phyloP scores from a whole-genome alignment of 2,888 invertebrate species.

The Cataglyphis cursor region DNA sequence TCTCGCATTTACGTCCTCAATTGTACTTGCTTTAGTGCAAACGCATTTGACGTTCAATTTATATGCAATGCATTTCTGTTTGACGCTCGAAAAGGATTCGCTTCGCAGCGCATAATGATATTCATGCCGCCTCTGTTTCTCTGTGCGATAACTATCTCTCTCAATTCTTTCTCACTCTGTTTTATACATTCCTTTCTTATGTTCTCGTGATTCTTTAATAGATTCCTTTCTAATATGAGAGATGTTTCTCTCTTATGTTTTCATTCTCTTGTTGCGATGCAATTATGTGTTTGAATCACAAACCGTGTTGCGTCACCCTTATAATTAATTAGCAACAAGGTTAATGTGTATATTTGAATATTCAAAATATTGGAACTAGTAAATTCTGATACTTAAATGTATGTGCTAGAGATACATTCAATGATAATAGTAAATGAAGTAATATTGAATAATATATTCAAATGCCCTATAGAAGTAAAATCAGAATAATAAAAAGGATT shows the following conservation, averaged over 20 bases:
- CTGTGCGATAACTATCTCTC: conserved; percentile 40
- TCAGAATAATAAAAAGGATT: neutral
- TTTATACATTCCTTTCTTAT: neutral
- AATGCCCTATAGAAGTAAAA: neutral
- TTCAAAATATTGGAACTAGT: neutral
- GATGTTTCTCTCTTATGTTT: neutral
- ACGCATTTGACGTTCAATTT: conserved; percentile 53
- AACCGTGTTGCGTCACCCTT: neutral
- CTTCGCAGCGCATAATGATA: conserved; percentile 41
- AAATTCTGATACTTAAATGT: conserved; percentile 1
- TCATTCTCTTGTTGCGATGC: neutral
- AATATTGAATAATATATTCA: neutral
- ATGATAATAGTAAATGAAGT: neutral
- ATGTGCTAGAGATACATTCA: neutral
- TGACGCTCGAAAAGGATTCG: conserved; percentile 46
- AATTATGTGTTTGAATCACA: conserved; percentile 5
- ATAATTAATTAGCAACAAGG: conserved; percentile 23
- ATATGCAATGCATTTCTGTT: conserved; percentile 54
- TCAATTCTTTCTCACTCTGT: conserved; percentile 7
- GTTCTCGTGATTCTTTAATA: conserved; percentile 34
- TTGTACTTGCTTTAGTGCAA: conserved; percentile 45
- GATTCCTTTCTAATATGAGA: conserved; percentile 21
- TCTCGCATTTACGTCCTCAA: conserved; percentile 5
- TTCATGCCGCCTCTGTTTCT: conserved; percentile 28
- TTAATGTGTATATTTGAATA: neutral